These are phyloP conservation scores for Sander lucioperca DNA, from an alignment of 2,113 vertebrate genomes.

Conservation along the genomic window DNA sequence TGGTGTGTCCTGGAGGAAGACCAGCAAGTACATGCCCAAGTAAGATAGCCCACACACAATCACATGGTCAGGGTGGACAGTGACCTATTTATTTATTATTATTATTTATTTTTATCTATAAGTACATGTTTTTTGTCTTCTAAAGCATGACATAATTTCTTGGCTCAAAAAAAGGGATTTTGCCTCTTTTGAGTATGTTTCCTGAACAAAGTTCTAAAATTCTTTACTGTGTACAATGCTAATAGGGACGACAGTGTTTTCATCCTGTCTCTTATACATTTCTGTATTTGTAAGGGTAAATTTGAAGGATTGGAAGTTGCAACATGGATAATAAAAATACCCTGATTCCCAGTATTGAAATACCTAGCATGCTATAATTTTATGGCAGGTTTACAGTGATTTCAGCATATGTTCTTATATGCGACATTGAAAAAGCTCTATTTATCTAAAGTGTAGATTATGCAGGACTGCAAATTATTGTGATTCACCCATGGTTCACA, in stretches of 20 bases:
- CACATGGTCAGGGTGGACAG: neutral
- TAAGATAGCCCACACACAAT: constrained; percentile 58
- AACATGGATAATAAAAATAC: neutral
- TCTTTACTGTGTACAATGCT: neutral
- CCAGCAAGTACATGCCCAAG: constrained; percentile 98
- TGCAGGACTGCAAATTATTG: neutral
- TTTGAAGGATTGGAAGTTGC: neutral
- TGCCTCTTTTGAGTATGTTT: neutral
- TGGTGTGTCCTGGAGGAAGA: constrained; percentile 98
- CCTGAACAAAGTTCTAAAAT: neutral
- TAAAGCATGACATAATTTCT: neutral
- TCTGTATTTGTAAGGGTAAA: neutral
- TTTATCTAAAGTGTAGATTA: neutral
- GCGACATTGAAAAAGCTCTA: neutral
- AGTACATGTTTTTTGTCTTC: neutral
- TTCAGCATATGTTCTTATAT: neutral
- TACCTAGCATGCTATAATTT: neutral
- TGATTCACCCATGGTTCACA: neutral
- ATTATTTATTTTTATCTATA: neutral
- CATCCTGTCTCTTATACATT: neutral
- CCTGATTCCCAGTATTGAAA: too few species aligned
- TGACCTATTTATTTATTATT: neutral
- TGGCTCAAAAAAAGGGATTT: neutral
- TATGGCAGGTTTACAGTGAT: neutral
- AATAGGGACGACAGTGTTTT: neutral